Percentiles rank a stretch among this genome's conserved stretches.
Evolutionary conservation across 2,797 vertebrate species (phyloP).

Genomic region (Erpetoichthys calabaricus): DNA sequence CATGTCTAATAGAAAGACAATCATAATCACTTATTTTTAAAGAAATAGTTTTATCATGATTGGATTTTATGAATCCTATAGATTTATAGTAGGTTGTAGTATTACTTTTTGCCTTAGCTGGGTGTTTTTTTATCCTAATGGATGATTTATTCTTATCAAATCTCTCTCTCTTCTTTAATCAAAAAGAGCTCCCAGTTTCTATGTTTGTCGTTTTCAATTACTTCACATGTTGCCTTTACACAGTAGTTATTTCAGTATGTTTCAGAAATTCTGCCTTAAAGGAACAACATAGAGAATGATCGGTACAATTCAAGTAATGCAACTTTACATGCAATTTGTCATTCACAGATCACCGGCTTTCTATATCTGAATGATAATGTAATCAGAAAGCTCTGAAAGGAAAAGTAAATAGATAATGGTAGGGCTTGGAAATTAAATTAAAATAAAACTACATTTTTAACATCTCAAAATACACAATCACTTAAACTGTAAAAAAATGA

Average conservation of each 20-base stretch:
- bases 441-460: conserved; percentile 22
- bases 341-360: conserved; percentile 18
- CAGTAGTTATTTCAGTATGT: conserved; percentile 22
- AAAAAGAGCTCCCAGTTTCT: no score
- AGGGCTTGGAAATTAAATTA: conserved; percentile 20
- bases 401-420: conserved; percentile 14
- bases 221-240: neutral
- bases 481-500: conserved; percentile 7
- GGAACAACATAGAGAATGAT: conserved; percentile 20
- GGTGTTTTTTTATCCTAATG: no score
- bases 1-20: no score
- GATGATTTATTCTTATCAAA: no score
- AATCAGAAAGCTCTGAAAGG: conserved; percentile 6
- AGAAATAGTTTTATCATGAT: no score
- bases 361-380: conserved; percentile 10
- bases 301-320: conserved; percentile 33
- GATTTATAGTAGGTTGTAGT: no score
- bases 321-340: conserved; percentile 45
- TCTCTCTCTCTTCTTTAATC: no score
- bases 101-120: no score
- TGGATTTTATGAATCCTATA: no score
- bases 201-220: no score
- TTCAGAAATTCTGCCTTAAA: conserved; percentile 24
- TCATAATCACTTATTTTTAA: no score
- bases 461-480: conserved; percentile 17